Evolutionary conservation across 2,113 vertebrate genomes (phyloP), one percentile per base, ranked within the genome.

Genomic region (Chamaetylas fuelleborni): DNA sequence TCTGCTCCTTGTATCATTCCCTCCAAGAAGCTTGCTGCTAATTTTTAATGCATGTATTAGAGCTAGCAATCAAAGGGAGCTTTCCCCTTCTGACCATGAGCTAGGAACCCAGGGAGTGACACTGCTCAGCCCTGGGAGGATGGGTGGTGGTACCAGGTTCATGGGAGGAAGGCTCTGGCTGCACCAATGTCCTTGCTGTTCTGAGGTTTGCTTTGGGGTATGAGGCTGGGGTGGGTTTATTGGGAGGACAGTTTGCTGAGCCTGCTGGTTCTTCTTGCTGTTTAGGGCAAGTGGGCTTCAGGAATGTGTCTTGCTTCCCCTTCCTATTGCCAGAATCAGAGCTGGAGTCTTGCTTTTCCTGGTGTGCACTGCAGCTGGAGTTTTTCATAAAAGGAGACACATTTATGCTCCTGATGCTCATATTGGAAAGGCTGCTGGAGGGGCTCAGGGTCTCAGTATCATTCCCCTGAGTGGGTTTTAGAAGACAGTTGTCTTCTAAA

Each of bases 401-500:
- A 92, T 99, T 99, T 89, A 99, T 94, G 60, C 98, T 99, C 92
- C 98, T 98, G 73, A 98, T 93, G 90, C 99, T 99, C 10, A 93
- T 13, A 7, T 95, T 99, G 3, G 99, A 99, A 64, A 98, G 98
- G 96, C 98, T 99, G 94, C 98, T 99, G 92, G 99, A 98, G 69
- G 98, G 97, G 33, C 98, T 98, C 0, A 96, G 98, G 58, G 87
- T 95, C 33, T 96, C 97, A 48, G 57, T 33, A 5, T 96, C 92
- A 11, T 93, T 85, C 19, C 42, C 16, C 90, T 98, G 80, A 8
- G 84, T 1, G 24, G 58, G 57, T 84, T 92, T 97, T 34, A 96
- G 69, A 72, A 65, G 91, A 70, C 24, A 50, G 36, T 54, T 91
- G 60, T 25, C 24, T 50, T 14, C 48, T 50, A 50, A 50, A 26